Evolutionary conservation across 2,888 invertebrate species (phyloP), one percentile per base, ranked within the genome.

Genomic region (Philereme transversata): DNA sequence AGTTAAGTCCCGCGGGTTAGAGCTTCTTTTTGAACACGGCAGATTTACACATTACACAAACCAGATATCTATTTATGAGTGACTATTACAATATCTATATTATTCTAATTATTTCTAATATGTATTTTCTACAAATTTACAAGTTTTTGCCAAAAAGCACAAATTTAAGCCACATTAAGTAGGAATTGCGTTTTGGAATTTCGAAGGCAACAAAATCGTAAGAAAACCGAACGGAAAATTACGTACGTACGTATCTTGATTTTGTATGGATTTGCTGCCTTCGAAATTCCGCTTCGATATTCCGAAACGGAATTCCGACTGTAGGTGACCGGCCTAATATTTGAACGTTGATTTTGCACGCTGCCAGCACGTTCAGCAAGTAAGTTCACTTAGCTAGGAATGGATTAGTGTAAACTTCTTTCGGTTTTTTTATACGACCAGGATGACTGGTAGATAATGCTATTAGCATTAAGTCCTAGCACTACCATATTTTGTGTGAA

Each of bases 341-440:
- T 66, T 65, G 70, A 63, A 62, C 71, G 79, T 76, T 81, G 66
- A 74, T 76, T 83, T 87, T 87, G 90, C 90, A 92, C 92, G 93
- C 93, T 81, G 90, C 90, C 83, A 94, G 94, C 94, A 93, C 92
- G 93, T 94, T 71, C 94, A 93, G 84, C 94, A 94, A 94, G 94
- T 94, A 94, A 94, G 94, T 94, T 22, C 73, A 66, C 64, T 56
- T 63, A 62, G 71, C 69, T 68, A 73, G 65, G n/a, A n/a, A n/a
- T n/a, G n/a, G n/a, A n/a, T n/a, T n/a, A n/a, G n/a, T n/a, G n/a
- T n/a, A n/a, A n/a, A n/a, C 61, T 56, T 62, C 59, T 22, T 22
- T n/a, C n/a, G n/a, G n/a, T n/a, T n/a, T n/a, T n/a, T 22, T 22
- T 22, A 3, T 3, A 22, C 22, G 22, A 1, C 22, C 22, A 22